These are phyloP conservation scores for Enoplosus armatus DNA, from an alignment of 2,797 vertebrate species.

Conservation along the genomic window DNA sequence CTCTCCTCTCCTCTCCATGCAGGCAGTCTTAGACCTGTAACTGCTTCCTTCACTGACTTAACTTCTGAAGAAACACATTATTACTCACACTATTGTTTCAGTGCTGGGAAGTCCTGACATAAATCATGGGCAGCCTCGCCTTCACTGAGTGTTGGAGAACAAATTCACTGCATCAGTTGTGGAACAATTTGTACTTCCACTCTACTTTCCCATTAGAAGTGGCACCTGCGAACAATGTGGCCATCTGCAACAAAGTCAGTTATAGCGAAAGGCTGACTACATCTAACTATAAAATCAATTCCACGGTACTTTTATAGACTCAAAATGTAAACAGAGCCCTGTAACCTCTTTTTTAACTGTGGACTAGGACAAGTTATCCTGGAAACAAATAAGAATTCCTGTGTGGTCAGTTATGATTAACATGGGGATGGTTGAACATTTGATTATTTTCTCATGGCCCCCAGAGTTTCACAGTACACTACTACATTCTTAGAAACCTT, in stretches of 20 bases:
- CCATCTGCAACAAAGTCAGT: constrained; percentile 10
- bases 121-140: constrained; percentile 54
- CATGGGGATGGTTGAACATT: neutral
- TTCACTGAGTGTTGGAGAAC: constrained; percentile 40
- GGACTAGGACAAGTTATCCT: neutral
- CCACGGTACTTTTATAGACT: neutral
- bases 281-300: constrained; percentile 7
- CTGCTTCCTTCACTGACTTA: constrained; percentile 41
- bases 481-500: neutral
- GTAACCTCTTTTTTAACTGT: neutral
- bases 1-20: constrained; percentile 11
- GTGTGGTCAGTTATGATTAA: neutral
- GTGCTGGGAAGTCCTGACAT: constrained; percentile 48
- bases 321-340: neutral
- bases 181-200: constrained; percentile 50
- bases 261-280: constrained; percentile 13
- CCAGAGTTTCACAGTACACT: neutral
- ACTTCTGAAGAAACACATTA: constrained; percentile 45
- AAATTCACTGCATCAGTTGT: constrained; percentile 45
- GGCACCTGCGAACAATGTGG: constrained; percentile 28
- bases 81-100: constrained; percentile 63
- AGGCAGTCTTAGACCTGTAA: constrained; percentile 13
- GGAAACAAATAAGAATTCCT: constrained; percentile 16
- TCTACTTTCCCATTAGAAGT: constrained; percentile 18
- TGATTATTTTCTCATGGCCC: neutral